Base-by-base conservation (phyloP, 2,113 vertebrate species). In the Azemiops feae region DNA sequence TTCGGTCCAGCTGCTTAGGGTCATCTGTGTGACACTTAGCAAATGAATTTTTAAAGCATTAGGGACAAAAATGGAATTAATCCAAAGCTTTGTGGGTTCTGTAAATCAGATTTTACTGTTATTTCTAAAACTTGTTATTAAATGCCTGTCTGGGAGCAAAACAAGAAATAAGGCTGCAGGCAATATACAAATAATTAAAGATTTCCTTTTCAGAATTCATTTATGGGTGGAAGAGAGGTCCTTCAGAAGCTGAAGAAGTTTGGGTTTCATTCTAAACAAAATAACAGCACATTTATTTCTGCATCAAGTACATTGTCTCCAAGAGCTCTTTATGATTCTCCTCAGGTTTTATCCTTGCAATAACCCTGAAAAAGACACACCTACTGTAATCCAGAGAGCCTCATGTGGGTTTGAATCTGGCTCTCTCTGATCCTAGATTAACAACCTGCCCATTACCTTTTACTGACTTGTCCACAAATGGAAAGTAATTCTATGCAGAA, bases 41-140 rank as follows among this genome's bases (percentile, higher is more conserved):
- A 1, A 93, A 1, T 3, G 74, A 57, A 60, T 89, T 94, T 94
- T 88, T 91, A 89, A 92, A 89, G 91, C 74, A 92, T n/a, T 52
- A 52, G 50, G 69, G 43, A 89, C 53, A 54, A 54, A 86, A 81
- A n/a, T 10, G 30, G 45, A 58, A 54, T 89, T 85, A 85, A 69
- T 91, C 86, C 93, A 92, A 89, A 91, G 43, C 53, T 64, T 89
- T 30, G 20, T 34, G 7, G 9, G 12, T 50, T 53, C 91, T 54
- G 22, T 39, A 57, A 60, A 50, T 50, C 53, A 12, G 43, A 53
- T 50, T 43, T 69, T 85, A 81, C 27, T 12, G 27, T 58, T 55
- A 58, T 58, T 85, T 55, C 34, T 50, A 74, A 55, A 74, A 30
- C 25, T 9, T 45, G 1, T 54, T 43, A 30, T 74, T 1, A 12